Conservation (phyloP, 2,888 invertebrate species). For the Netelia melanura region DNA sequence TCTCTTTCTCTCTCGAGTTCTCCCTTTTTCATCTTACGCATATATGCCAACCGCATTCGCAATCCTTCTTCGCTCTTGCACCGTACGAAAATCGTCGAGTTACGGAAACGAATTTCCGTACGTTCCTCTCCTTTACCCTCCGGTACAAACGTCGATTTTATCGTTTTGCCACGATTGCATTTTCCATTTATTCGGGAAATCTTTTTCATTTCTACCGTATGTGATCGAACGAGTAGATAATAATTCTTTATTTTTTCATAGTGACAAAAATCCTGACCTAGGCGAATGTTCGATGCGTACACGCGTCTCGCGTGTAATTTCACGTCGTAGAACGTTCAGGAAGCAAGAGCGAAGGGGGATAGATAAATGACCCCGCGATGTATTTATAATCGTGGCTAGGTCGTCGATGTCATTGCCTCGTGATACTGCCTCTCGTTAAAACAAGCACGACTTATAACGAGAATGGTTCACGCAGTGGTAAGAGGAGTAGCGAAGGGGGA, state of each 20-base stretch:
- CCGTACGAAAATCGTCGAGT: slow-evolving; percentile 22
- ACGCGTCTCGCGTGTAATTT: neutral
- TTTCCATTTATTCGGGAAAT: neutral
- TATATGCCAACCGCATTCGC: slow-evolving; percentile 5
- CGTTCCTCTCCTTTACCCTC: neutral
- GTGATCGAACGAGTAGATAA: no score
- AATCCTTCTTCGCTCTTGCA: slow-evolving; percentile 7
- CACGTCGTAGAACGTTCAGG: neutral
- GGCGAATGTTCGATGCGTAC: neutral
- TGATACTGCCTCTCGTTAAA: slow-evolving; percentile 11
- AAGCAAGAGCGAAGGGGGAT: neutral
- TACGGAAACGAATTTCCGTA: neutral
- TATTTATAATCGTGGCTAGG: slow-evolving; percentile 74
- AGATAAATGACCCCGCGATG: slow-evolving; percentile 66
- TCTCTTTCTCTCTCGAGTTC: slow-evolving; percentile 18
- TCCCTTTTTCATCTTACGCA: slow-evolving; percentile 11
- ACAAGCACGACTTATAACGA: neutral
- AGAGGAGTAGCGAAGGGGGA: slow-evolving; percentile 2
- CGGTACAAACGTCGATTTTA: neutral
- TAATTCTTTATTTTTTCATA: no score
- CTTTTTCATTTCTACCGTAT: neutral
- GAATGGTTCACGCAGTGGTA: neutral
- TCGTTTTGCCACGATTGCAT: neutral
- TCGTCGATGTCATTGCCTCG: slow-evolving; percentile 16
- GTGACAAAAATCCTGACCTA: neutral